Percentiles rank a stretch among this genome's conserved stretches.
These are phyloP conservation scores for Laspeyria flexula DNA, from an alignment of 2,888 invertebrate genomes.

Conservation along the genomic window DNA sequence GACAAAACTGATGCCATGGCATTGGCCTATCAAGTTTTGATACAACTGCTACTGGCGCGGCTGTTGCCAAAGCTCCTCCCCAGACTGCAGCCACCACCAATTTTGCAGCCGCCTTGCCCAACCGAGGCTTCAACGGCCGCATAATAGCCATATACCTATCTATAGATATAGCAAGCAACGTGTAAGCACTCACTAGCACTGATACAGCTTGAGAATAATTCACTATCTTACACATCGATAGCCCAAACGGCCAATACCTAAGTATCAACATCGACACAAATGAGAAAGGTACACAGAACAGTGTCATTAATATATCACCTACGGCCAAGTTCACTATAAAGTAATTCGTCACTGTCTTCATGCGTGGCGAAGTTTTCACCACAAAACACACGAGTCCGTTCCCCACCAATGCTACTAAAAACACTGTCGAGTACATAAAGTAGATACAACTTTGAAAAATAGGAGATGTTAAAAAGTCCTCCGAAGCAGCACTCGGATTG, in stretches of 20 bases:
- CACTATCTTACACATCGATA: slow-evolving; percentile 92
- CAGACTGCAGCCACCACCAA: slow-evolving; percentile 90
- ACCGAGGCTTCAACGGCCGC: slow-evolving; percentile 93
- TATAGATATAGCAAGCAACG: slow-evolving; percentile 95
- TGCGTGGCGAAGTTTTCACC: slow-evolving; percentile 92
- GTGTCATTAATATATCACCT: slow-evolving; percentile 95
- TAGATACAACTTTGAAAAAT: slow-evolving; percentile 89
- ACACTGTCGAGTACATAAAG: slow-evolving; percentile 90
- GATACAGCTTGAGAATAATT: slow-evolving; percentile 93
- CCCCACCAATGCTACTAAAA: slow-evolving; percentile 89
- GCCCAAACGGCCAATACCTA: slow-evolving; percentile 96
- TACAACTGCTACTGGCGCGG: slow-evolving; percentile 93
- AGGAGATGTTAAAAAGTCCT: slow-evolving; percentile 65
- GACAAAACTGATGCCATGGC: slow-evolving; percentile 87
- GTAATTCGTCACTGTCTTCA: slow-evolving; percentile 97
- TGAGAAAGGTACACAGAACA: slow-evolving; percentile 96
- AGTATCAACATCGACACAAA: slow-evolving; percentile 92
- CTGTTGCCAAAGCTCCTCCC: slow-evolving; percentile 91
- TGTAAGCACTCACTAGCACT: slow-evolving; percentile 95
- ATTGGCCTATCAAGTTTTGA: slow-evolving; percentile 88
- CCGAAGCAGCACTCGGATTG: slow-evolving; percentile 48
- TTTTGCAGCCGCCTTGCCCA: slow-evolving; percentile 90
- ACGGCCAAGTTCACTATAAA: slow-evolving; percentile 96
- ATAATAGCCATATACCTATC: slow-evolving; percentile 96
- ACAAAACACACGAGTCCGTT: slow-evolving; percentile 95